Percentiles rank a stretch among this genome's conserved stretches.
phyloP scores from a whole-genome alignment of 2,113 vertebrate species.

The Scomber scombrus region DNA sequence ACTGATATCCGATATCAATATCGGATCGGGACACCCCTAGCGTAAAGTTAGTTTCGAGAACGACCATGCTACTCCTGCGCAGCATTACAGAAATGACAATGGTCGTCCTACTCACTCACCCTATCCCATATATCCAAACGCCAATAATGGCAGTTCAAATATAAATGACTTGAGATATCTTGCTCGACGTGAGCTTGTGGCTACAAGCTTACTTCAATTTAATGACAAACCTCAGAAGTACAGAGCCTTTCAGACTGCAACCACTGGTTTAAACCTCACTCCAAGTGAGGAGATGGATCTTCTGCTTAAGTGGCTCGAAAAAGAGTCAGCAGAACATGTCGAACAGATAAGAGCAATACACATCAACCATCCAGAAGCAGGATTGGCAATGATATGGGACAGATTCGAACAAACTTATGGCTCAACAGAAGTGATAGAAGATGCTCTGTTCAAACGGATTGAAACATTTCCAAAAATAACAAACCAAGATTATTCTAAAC shows the following conservation, averaged over 20 bases:
- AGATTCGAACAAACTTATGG: slow-evolving; percentile 38
- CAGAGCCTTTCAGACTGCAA: slow-evolving; percentile 35
- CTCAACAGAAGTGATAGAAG: slow-evolving; percentile 31
- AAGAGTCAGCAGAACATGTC: slow-evolving; percentile 37
- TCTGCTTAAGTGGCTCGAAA: slow-evolving; percentile 42
- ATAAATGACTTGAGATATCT: slow-evolving; percentile 47
- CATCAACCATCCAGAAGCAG: slow-evolving; percentile 39
- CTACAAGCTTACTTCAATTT: slow-evolving; percentile 27
- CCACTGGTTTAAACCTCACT: slow-evolving; percentile 20
- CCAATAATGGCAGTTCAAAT: background rate
- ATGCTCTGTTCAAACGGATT: slow-evolving; percentile 39
- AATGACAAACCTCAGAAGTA: slow-evolving; percentile 36
- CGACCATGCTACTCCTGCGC: background rate
- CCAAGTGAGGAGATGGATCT: slow-evolving; percentile 44
- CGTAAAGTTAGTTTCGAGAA: background rate
- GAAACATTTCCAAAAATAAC: slow-evolving; percentile 40
- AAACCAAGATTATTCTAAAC: slow-evolving; percentile 9
- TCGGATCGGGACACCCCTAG: no score
- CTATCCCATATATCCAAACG: background rate
- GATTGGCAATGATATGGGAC: slow-evolving; percentile 38
- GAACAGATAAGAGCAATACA: slow-evolving; percentile 53
- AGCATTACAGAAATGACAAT: background rate
- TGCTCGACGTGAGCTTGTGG: slow-evolving; percentile 18
- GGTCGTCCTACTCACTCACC: background rate
- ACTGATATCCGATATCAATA: no score